A percentile compares a stretch with the other conserved stretches of the same genome.
Evolutionary conservation across 2,113 vertebrate genomes (phyloP).

Genomic region (Ornithorhynchus anatinus): DNA sequence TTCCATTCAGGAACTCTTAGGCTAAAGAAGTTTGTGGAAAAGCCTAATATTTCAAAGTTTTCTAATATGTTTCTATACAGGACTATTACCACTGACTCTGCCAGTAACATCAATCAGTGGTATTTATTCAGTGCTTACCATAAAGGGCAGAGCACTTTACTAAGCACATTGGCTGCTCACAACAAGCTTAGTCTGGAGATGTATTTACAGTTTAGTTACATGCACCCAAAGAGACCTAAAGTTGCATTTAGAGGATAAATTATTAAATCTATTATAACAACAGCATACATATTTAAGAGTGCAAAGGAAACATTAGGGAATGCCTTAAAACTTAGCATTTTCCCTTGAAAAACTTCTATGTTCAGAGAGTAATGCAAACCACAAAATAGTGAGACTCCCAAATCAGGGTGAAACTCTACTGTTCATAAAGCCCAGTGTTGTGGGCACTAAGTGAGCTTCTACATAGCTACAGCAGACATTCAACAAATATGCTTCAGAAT

Average conservation of each 20-base stretch:
- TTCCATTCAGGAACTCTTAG: slow-evolving; percentile 9
- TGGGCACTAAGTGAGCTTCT: background rate
- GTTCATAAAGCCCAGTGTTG: background rate
- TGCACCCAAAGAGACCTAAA: background rate
- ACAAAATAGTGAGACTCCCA: background rate
- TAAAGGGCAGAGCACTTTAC: too few relatives aligned
- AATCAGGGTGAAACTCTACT: background rate
- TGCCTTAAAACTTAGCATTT: background rate
- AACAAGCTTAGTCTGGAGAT: too few relatives aligned
- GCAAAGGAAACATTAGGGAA: slow-evolving; percentile 6
- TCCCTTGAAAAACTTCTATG: background rate
- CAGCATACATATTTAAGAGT: slow-evolving; percentile 6
- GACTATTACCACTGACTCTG: background rate
- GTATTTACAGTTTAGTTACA: too few relatives aligned
- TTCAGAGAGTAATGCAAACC: background rate
- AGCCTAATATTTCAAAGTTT: background rate
- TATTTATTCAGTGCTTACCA: too few relatives aligned
- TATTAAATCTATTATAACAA: background rate
- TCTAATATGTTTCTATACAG: background rate
- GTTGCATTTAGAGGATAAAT: background rate
- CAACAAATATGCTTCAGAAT: too few relatives aligned
- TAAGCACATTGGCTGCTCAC: too few relatives aligned
- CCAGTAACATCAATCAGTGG: too few relatives aligned
- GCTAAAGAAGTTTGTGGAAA: slow-evolving; percentile 9
- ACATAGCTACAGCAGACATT: background rate